Evolutionary conservation across 2,113 vertebrate species (phyloP), one percentile per base, ranked within the genome.

Genomic region (Ptychochromis oligacanthus): DNA sequence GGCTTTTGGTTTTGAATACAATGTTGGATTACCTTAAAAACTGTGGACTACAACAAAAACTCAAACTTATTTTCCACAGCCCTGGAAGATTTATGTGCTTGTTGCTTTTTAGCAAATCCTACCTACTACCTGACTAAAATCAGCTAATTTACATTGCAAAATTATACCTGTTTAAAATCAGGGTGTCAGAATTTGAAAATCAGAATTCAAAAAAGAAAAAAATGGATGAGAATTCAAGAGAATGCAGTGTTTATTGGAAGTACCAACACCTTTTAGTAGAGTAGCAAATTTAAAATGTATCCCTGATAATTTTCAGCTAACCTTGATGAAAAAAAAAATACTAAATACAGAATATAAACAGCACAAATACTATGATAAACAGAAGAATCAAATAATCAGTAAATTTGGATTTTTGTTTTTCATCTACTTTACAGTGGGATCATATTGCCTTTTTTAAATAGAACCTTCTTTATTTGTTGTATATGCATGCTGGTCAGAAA

Each of bases 281-380:
- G 83, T 64, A 65, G 31, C 34, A 74, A 86, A 77, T 75, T 55
- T 7, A 61, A 79, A 77, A 84, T 60, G 17, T 54, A 67, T 28
- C 75, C 17, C 62, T 77, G 18, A 84, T 34, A 3, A 56, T 54
- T 26, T 58, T 55, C 15, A 65, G 18, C 56, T 38, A 60, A 79
- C 58, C 24, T 59, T 13, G 60, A 11, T 77, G 26, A 4, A 64
- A 79, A 88, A 91, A 90, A 86, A 90, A 89, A 82, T 91, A 79
- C 10, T 65, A 24, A 77, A 77, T 64, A 85, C 56, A 83, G 15
- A 74, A 6, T 80, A 22, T 54, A 49, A 77, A 77, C 49, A 72
- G 52, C 54, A 78, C 58, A 85, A 82, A 83, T 15, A 75, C 2
- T 26, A 17, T 36, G 40, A 88, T 79, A 89, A 88, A 85, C 75